Conservation (phyloP, 2,888 invertebrate genomes). For the Diarsia rubi region DNA sequence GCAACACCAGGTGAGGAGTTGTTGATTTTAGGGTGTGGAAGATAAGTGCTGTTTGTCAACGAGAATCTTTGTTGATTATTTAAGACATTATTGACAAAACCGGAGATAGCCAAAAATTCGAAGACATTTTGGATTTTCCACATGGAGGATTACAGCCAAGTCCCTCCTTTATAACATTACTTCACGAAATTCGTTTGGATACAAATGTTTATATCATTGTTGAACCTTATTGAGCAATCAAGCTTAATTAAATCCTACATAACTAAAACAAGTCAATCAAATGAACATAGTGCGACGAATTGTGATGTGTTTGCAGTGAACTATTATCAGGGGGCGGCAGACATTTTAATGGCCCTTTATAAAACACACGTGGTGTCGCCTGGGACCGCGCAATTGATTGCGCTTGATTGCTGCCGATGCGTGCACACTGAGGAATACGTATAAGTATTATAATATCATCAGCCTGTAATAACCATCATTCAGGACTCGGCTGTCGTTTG, state of each 20-base stretch:
- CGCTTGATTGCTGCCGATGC: slow-evolving; percentile 28
- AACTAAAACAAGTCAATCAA: not conserved
- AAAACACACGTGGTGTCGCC: slow-evolving; percentile 37
- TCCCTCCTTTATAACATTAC: not conserved
- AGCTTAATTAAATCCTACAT: not conserved
- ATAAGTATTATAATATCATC: not conserved
- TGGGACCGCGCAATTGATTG: slow-evolving; percentile 45
- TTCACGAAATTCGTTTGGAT: not conserved
- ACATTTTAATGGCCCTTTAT: slow-evolving; percentile 30
- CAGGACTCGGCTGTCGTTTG: too few relatives aligned
- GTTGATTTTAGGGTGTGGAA: not conserved
- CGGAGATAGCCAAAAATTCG: not conserved
- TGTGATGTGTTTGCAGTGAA: slow-evolving; percentile 20
- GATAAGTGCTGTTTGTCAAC: not conserved
- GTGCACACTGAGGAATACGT: not conserved
- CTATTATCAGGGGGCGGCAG: slow-evolving; percentile 30
- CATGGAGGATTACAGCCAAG: not conserved
- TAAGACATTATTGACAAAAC: not conserved
- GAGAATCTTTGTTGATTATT: not conserved
- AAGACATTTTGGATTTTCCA: not conserved
- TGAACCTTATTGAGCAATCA: not conserved
- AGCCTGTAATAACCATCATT: not conserved
- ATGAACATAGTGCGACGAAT: not conserved
- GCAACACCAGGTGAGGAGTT: slow-evolving; percentile 25
- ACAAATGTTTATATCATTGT: not conserved